Conservation (phyloP, 2,797 vertebrate genomes). For the Peromyscus melanophrys region DNA sequence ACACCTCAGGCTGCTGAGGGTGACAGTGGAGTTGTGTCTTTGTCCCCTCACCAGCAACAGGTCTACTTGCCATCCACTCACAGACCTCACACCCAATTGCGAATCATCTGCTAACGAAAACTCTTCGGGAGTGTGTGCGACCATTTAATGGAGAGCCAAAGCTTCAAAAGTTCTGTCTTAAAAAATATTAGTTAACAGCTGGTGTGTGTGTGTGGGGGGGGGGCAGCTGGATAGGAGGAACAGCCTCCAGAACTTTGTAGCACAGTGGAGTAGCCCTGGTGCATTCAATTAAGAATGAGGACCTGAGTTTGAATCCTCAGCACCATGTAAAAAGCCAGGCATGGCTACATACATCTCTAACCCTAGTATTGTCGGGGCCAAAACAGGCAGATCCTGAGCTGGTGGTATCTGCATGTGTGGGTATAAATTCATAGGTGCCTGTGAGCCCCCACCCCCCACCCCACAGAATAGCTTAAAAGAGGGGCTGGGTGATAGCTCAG, state of each 20-base stretch:
- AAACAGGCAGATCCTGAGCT: neutral
- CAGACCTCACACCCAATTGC: neutral
- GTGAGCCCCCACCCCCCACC: neutral
- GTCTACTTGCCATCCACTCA: neutral
- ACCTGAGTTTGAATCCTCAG: neutral
- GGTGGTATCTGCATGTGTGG: neutral
- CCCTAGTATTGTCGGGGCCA: neutral
- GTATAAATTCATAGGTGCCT: neutral
- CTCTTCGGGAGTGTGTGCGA: neutral
- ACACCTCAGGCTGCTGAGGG: neutral
- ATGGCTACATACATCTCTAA: neutral
- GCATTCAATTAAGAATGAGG: neutral
- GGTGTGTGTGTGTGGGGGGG: no score
- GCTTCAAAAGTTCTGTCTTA: neutral
- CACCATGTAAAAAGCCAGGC: neutral
- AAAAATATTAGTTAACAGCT: neutral
- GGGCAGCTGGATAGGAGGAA: neutral
- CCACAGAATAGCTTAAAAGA: neutral
- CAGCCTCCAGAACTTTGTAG: neutral
- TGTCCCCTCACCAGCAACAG: neutral
- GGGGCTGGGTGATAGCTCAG: neutral
- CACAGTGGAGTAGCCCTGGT: neutral
- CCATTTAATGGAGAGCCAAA: neutral
- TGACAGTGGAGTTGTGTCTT: neutral
- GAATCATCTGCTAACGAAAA: neutral